Base-by-base conservation (phyloP, 2,797 vertebrate genomes). In the Microctenopoma stevenorrisi region DNA sequence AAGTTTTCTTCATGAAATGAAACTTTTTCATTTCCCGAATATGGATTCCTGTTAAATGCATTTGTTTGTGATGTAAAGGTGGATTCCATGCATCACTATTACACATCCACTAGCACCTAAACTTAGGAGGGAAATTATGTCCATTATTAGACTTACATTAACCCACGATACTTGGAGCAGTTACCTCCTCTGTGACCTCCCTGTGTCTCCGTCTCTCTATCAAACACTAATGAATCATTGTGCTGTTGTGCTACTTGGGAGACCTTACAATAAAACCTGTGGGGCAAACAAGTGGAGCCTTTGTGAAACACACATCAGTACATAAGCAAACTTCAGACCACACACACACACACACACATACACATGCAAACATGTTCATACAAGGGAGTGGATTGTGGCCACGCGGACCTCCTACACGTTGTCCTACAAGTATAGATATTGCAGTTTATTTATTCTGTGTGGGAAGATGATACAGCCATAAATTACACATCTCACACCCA, bases 361-460 rank as follows among this genome's bases (percentile, higher is more conserved):
- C 67, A 69, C 42, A 55, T 40, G 50, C 76, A 73, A 52, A 64
- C 56, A 62, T 60, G 64, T 58, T 68, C 66, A 64, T 67, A 64
- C 49, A 64, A 33, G 49, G 52, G 38, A 67, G 47, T 33, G 43
- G 44, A 77, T 14, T 52, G 48, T 63, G 47, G 51, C 55, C 68
- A 69, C 56, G 69, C 18, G 2, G 82, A 83, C 83, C 83, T 84
- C 86, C 82, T 76, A 83, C 67, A 67, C 35, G 47, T 74, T 84
- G 79, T 89, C 72, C 85, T 68, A 77, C 26, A 64, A 64, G 40
- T 47, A 50, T 55, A 78, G 81, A 74, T 80, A 81, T 65, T 58
- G 57, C 18, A 22, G 75, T 81, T 84, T 87, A 83, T 87, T 87
- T 87, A 49, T 48, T 69, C 65, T 66, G 75, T 82, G 67, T 61